Conservation (phyloP, 2,113 vertebrate species). For the Phalacrocorax pelagicus region DNA sequence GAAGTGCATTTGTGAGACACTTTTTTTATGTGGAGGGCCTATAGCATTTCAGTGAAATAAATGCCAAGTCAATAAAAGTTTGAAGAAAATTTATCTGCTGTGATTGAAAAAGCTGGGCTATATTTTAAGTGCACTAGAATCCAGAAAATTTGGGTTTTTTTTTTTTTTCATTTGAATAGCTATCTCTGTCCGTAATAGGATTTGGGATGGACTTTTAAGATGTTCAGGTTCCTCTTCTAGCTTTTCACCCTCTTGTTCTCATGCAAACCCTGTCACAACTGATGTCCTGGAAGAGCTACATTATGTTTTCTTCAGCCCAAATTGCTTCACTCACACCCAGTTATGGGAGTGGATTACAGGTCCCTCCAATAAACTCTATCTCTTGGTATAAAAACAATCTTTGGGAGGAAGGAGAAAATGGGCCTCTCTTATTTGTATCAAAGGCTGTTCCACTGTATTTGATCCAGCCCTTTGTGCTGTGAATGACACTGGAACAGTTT, state of each 20-base stretch:
- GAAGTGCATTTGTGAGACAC: neutral
- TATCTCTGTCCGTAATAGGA: neutral
- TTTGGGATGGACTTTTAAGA: neutral
- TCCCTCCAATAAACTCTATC: neutral
- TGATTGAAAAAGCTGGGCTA: neutral
- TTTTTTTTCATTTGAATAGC: neutral
- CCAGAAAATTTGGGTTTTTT: neutral
- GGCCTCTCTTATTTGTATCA: neutral
- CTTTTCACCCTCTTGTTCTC: neutral
- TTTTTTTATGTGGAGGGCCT: neutral
- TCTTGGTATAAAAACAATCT: neutral
- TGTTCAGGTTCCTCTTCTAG: neutral
- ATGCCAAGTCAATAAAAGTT: neutral
- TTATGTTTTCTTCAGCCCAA: neutral
- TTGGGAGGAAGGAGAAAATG: neutral
- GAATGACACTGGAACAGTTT: neutral
- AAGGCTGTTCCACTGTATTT: rapidly evolving
- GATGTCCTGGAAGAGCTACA: neutral
- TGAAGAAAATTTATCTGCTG: neutral
- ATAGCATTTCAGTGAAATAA: neutral
- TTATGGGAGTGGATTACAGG: neutral
- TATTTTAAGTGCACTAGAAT: neutral
- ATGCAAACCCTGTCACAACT: neutral
- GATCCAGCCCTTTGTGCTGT: neutral
- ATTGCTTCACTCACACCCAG: neutral